Base-by-base conservation (phyloP, 2,797 vertebrate genomes). In the Pampus argenteus region DNA sequence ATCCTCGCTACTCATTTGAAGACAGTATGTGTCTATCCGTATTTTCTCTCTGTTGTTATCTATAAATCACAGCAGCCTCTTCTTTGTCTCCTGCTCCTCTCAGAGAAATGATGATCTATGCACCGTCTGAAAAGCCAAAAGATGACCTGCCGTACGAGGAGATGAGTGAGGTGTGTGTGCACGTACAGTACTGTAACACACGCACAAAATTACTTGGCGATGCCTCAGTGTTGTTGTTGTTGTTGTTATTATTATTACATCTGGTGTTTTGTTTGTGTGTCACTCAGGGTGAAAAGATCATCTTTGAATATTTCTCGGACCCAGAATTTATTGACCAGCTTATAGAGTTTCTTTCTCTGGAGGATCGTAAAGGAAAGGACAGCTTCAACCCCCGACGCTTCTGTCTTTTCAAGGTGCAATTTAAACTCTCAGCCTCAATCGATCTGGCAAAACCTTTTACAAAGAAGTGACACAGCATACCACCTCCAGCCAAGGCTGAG, bases 311-410 rank as follows among this genome's bases (percentile, higher is more conserved):
- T 87, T 99, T 99, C 94, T 96, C 95, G 29, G 95, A 99, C 87
- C 91, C 95, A 0, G 94, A 94, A 74, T 99, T 99, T 89, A 94
- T 99, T 66, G 95, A 94, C 45, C 97, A 98, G 92, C 92, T 99
- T 66, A 92, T 98, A 70, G 95, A 93, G 81, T 99, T 97, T 88
- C 94, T 99, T 75, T 98, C 97, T 80, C 93, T 99, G 89, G 98
- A 99, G 95, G 98, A 99, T 86, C 95, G 97, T 80, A 99, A 99
- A 88, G 98, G 97, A 88, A 99, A 98, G 92, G 98, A 99, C 94
- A 98, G 97, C 89, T 99, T 99, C 92, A 99, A 96, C 93, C 96
- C 98, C 15, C 95, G 97, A 48, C 95, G 97, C 79, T 99, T 98
- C 93, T 98, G 96, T 82, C 97, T 99, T 82, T 99, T 99, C 92